A percentile compares a stretch with the other conserved stretches of the same genome.
These are phyloP conservation scores for Nemotelus pantherinus DNA, from an alignment of 2,888 invertebrate species.

Conservation along the genomic window DNA sequence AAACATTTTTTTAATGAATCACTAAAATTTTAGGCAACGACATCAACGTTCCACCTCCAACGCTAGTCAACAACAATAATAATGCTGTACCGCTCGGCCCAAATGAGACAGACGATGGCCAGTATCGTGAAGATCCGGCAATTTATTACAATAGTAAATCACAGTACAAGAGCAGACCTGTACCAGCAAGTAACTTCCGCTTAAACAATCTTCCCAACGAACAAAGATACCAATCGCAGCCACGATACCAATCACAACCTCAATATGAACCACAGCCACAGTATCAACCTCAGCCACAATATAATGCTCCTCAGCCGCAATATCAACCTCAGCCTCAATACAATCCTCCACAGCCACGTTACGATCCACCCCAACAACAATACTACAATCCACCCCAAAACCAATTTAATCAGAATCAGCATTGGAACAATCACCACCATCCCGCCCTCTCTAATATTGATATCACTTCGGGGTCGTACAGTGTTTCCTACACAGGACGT, in stretches of 20 bases:
- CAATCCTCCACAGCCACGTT: conserved; percentile 57
- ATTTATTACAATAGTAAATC: conserved; percentile 79
- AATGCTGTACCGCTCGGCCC: conserved; percentile 65
- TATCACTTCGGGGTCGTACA: conserved; percentile 79
- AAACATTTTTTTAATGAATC: neutral
- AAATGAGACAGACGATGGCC: conserved; percentile 82
- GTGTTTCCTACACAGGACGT: conserved; percentile 76
- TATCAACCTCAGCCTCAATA: conserved; percentile 50
- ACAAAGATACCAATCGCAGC: conserved; percentile 53
- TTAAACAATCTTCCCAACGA: conserved; percentile 59
- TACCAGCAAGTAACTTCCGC: conserved; percentile 61
- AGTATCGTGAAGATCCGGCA: conserved; percentile 84
- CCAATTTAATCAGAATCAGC: neutral
- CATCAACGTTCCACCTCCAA: conserved; percentile 86
- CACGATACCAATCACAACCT: conserved; percentile 54
- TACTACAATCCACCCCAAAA: conserved; percentile 45
- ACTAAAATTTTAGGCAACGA: conserved; percentile 66
- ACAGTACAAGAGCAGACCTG: conserved; percentile 63
- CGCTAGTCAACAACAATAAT: conserved; percentile 68
- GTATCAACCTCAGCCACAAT: conserved; percentile 52
- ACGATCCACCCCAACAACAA: conserved; percentile 59
- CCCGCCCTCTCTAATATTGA: conserved; percentile 77
- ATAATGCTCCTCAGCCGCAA: conserved; percentile 53
- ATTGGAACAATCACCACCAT: conserved; percentile 70
- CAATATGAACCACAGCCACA: conserved; percentile 54